A percentile compares a stretch with the other conserved stretches of the same genome.
Conservation (phyloP, 2,888 invertebrate species). For the Agrilus cyanescens region DNA sequence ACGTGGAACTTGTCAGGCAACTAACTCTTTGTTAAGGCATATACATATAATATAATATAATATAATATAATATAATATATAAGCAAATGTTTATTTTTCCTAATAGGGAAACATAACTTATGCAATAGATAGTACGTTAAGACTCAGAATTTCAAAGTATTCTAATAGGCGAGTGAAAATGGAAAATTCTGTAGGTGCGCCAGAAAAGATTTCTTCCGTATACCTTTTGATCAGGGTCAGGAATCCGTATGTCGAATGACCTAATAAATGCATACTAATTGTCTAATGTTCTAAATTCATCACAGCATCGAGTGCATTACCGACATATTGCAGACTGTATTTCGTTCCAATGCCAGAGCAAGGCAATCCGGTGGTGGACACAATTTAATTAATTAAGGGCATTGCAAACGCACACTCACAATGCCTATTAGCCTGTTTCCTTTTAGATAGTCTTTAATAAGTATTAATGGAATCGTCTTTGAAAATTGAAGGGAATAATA, state of each 20-base stretch:
- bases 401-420: slow-evolving; percentile 12
- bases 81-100: background rate
- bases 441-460: no score
- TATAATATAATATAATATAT: background rate
- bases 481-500: no score
- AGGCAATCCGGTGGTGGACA: slow-evolving; percentile 30
- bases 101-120: background rate
- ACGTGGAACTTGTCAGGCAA: no score
- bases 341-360: slow-evolving; percentile 33
- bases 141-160: no score
- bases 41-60: background rate
- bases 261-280: slow-evolving; percentile 20
- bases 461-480: no score
- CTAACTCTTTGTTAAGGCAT: background rate
- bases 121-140: no score
- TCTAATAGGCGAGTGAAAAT: no score
- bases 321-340: slow-evolving; percentile 22
- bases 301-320: slow-evolving; percentile 16
- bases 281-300: no score
- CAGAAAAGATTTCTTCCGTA: slow-evolving; percentile 21
- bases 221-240: slow-evolving; percentile 26
- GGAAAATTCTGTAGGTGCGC: background rate
- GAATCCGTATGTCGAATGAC: slow-evolving; percentile 26
- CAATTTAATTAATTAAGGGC: slow-evolving; percentile 17
- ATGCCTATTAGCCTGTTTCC: no score